Base-by-base conservation (phyloP, 2,797 vertebrate genomes). In the Threskiornis aethiopicus region DNA sequence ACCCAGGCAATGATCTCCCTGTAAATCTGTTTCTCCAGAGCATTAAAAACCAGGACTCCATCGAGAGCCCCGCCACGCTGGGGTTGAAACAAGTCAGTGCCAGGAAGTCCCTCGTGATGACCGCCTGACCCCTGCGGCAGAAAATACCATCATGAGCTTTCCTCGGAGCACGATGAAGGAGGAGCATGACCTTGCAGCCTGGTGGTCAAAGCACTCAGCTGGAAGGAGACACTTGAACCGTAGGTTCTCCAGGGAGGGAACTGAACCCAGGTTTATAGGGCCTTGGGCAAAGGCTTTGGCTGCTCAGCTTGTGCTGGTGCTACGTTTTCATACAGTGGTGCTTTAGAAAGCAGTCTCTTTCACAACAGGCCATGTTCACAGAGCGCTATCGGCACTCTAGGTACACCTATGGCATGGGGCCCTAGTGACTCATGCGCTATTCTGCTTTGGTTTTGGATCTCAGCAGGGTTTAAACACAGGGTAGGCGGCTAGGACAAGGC, bases 121-220 rank as follows among this genome's bases (percentile, higher is more conserved):
- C 67, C 2, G 6, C 41, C 24, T 31, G 65, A 64, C 59, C 31
- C 31, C 61, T 29, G 33, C 0, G 5, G n/a, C 76, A 82, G 49
- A 67, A 84, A 76, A 87, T 25, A 59, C 57, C 29, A 9, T 10
- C 9, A 5, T 16, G 73, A 79, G 6, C 11, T 52, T n/a, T 77
- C 42, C 41, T 80, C 0, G 0, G 35, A 51, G 46, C 0, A 0
- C 0, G 1, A 28, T 28, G 55, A 16, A 55, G 52, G 44, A 65
- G 39, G 65, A 78, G 14, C 31, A 5, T 1, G 28, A 16, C 35
- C 61, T 71, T 4, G 4, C 28, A 88, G 35, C n/a, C 70, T 51
- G 19, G 6, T 29, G 35, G 41, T 59, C 31, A 21, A 31, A 57
- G 35, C 1, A 2, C 64, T 77, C 26, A 47, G 15, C 35, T 83